A percentile compares a stretch with the other conserved stretches of the same genome.
These are phyloP conservation scores for Peucedramus taeniatus DNA, from an alignment of 2,113 vertebrate species.

Conservation along the genomic window DNA sequence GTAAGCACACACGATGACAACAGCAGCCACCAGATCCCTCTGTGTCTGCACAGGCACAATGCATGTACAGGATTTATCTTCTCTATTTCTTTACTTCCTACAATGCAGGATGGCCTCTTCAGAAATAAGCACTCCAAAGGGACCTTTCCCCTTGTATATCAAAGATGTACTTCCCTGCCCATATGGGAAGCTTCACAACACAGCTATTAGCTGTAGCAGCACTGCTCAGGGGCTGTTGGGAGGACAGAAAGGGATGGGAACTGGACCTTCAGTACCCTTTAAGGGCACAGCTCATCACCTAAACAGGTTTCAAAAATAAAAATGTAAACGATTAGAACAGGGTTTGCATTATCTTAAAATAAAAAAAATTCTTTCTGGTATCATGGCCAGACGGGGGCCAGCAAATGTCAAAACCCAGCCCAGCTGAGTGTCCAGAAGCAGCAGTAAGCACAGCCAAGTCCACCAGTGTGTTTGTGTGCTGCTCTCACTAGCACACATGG, in stretches of 20 bases:
- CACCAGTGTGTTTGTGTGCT: background rate
- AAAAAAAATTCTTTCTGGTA: background rate
- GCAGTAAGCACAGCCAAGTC: background rate
- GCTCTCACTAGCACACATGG: background rate
- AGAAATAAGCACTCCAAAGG: background rate
- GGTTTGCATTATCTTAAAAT: background rate
- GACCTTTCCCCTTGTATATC: background rate
- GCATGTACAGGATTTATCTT: background rate
- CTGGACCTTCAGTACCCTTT: background rate
- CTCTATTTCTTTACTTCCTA: background rate
- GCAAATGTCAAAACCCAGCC: background rate
- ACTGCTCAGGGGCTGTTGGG: background rate
- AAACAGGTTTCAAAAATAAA: background rate
- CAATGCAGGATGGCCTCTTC: background rate
- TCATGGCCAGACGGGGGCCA: background rate
- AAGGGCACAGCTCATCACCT: background rate
- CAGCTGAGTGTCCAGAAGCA: background rate
- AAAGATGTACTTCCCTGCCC: background rate
- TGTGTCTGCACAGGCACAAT: background rate
- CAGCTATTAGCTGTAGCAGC: background rate
- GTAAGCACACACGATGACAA: fast-evolving
- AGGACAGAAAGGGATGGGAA: background rate
- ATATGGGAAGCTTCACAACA: background rate
- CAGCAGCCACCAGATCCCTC: background rate
- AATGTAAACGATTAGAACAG: background rate